Evolutionary conservation across 2,888 invertebrate species (phyloP), one percentile per base, ranked within the genome.

Genomic region (Petrolisthes cinctipes): DNA sequence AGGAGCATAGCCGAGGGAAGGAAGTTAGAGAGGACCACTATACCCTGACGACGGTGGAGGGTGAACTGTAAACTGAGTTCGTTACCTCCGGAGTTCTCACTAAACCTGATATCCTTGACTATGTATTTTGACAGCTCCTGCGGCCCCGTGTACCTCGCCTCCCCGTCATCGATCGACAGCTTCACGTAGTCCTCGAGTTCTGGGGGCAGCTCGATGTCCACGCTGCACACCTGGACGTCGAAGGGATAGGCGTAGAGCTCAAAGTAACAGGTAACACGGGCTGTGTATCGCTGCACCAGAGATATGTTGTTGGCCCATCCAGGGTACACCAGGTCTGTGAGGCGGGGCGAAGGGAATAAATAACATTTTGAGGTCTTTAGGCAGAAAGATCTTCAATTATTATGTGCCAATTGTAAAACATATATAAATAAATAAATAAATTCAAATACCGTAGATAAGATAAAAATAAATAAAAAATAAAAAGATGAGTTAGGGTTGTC

Each of bases 181-280:
- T 76, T 4, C n/a, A 86, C 86, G 82, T 82, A 86, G 14, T 76
- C 82, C 1, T 82, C 82, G 54, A 73, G 81, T n/a, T 80, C 84
- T 14, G 76, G 53, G 51, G 84, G 88, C 23, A 88, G 81, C n/a
- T 79, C 71, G 20, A 88, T 37, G 73, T 88, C 84, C 20, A 88
- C 81, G 61, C 81, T 75, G 80, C 84, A 88, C 9, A 81, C 20
- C 23, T 88, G 88, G 61, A 80, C 61, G 81, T 88, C 88, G 56
- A 88, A 88, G 14, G 88, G 88, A 56, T 88, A 88, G 14, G 61
- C 71, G 66, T 84, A 82, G 23, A 88, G 76, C 57, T 84, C 81
- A 4, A 88, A 84, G 84, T 78, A 81, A 71, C 88, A 88, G 5
- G 84, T 88, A 73, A 88, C 78, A 20, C 57, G 78, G 9, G 78